Evolutionary conservation across 2,888 invertebrate species (phyloP), one percentile per base, ranked within the genome.

Genomic region (Torymus tubicola): DNA sequence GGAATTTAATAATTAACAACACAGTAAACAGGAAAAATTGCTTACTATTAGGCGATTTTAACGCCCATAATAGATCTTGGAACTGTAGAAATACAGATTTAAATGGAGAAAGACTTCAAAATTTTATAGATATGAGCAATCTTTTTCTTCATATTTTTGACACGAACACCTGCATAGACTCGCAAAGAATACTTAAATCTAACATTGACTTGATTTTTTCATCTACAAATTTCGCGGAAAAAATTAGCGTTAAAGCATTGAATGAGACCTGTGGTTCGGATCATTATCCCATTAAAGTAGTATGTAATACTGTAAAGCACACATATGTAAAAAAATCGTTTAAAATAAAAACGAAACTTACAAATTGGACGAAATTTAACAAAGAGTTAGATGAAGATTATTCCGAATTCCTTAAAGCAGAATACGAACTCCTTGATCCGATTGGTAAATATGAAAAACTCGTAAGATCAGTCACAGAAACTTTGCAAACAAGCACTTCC

Each of bases 341-440:
- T 2, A 72, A 72, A 72, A 72, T 72, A 1, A 53, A 72, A 72
- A 24, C 50, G 5, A 61, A 18, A 10, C 60, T 61, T 18, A 72
- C 71, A n/a, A 61, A 72, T 18, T 72, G 52, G 71, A 5, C 1
- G 5, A 18, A 1, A 5, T 63, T 63, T 8, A 63, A 18, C 5
- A 16, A 65, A 65, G 2, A 53, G 18, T 12, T 69, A 2, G 55
- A 69, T 14, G 60, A 50, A n/a, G 1, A 14, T 1, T 53, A 42
- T 31, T 4, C 13, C 2, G n/a, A 70, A 53, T 70, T 70, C 8
- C 21, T 53, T 16, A 10, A 10, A 5, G 18, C 18, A 10, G 57
- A 53, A 57, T 70, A 70, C 50, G 70, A 58, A 14, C 13, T 4
- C 12, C 24, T 58, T 12, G 8, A 14, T 18, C 70, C 70, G 24